Conservation (phyloP, 2,797 vertebrate genomes). For the Sebastes minor region DNA sequence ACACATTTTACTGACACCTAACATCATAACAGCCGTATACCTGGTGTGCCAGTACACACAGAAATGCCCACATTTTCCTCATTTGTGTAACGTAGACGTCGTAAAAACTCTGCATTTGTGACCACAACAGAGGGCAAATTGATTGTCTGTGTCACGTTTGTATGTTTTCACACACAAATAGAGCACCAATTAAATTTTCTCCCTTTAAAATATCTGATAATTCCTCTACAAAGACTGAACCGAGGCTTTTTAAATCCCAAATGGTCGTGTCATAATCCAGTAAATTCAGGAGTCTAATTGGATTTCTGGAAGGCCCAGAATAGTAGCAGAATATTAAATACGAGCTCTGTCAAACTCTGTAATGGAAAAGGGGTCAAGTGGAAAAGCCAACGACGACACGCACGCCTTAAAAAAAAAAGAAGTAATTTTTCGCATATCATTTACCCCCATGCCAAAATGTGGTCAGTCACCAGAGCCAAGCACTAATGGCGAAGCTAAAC, state of each 20-base stretch:
- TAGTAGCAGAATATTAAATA: constrained; percentile 79
- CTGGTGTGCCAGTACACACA: not conserved
- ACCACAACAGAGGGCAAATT: constrained; percentile 3
- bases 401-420: constrained; percentile 22
- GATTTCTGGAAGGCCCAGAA: constrained; percentile 76
- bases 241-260: constrained; percentile 66
- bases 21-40: not conserved
- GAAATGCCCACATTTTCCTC: not conserved
- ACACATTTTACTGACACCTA: not conserved
- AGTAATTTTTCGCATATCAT: constrained; percentile 62
- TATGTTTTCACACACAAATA: constrained; percentile 33
- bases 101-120: not conserved
- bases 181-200: constrained; percentile 39
- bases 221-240: constrained; percentile 63
- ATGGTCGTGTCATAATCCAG: constrained; percentile 75
- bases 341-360: constrained; percentile 69
- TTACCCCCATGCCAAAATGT: constrained; percentile 64
- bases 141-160: constrained; percentile 3
- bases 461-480: constrained; percentile 70
- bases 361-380: constrained; percentile 75
- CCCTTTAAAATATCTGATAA: constrained; percentile 56
- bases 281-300: constrained; percentile 78
- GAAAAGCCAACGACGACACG: constrained; percentile 66
- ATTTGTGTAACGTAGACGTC: not conserved
- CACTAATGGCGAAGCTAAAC: constrained; percentile 73